These are phyloP conservation scores for Camptogramma bilineatum DNA, from an alignment of 2,888 invertebrate genomes.

Conservation along the genomic window DNA sequence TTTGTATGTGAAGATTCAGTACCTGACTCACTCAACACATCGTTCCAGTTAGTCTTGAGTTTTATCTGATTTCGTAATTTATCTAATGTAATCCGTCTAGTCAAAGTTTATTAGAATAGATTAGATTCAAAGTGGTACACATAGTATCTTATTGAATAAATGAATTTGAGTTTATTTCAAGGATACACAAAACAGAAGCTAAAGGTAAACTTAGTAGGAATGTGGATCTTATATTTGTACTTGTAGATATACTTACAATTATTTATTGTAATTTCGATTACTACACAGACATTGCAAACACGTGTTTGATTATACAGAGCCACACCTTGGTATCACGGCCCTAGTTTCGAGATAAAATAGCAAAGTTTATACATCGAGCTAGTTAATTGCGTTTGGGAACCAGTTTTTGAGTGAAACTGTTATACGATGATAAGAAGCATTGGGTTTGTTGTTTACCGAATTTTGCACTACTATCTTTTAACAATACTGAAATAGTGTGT, in stretches of 20 bases:
- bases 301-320: slow-evolving; percentile 30
- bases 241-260: neutral
- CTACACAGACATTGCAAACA: slow-evolving; percentile 20
- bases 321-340: slow-evolving; percentile 27
- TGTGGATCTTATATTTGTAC: neutral
- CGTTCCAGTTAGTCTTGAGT: no score
- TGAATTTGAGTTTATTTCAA: neutral
- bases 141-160: no score
- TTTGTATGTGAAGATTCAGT: no score
- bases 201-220: neutral
- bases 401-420: slow-evolving; percentile 25
- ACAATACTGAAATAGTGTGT: no score
- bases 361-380: slow-evolving; percentile 22
- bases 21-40: no score
- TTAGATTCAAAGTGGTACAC: no score
- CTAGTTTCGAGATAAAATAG: slow-evolving; percentile 34
- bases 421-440: slow-evolving; percentile 17
- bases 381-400: slow-evolving; percentile 24
- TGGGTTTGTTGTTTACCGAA: neutral
- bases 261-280: slow-evolving; percentile 21
- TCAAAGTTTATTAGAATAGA: no score
- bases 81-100: no score
- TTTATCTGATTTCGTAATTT: no score
- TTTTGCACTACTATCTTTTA: neutral
- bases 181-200: neutral